Percentiles rank a stretch among this genome's conserved stretches.
These are phyloP conservation scores for Tringa solitaria DNA, from an alignment of 2,113 vertebrate species.

Conservation along the genomic window DNA sequence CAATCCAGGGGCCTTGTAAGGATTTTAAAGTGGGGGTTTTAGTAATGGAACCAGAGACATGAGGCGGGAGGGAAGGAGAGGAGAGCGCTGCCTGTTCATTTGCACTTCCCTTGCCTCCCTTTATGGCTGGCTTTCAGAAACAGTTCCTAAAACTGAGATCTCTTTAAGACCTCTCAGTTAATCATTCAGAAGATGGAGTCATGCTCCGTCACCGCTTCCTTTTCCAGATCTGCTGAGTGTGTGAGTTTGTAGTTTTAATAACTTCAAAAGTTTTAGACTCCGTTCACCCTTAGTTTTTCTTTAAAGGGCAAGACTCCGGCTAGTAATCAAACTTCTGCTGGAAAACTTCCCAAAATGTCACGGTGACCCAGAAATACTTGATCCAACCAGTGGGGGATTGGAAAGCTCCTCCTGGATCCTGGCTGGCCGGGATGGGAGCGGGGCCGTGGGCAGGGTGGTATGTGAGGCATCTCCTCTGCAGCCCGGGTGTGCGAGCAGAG, in stretches of 20 bases:
- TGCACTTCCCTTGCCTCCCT: neutral
- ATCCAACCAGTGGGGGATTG: fast-evolving
- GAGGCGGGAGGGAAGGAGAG: neutral
- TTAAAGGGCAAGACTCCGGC: neutral
- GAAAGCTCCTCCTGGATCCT: neutral
- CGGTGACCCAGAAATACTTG: neutral
- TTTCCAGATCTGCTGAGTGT: neutral
- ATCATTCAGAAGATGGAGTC: neutral
- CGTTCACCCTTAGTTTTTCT: neutral
- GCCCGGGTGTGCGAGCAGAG: neutral
- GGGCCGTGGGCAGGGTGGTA: neutral
- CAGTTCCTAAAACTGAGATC: neutral
- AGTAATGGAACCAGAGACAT: neutral
- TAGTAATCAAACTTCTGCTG: neutral
- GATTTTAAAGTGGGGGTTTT: neutral
- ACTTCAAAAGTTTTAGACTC: neutral
- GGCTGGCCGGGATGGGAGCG: fast-evolving
- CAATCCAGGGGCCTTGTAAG: too few relatives aligned
- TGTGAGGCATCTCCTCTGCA: neutral
- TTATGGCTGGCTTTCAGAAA: neutral
- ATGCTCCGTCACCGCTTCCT: neutral
- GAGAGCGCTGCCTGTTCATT: neutral
- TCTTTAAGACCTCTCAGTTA: neutral
- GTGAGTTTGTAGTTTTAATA: neutral
- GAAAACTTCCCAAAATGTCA: conserved; percentile 21